These are phyloP conservation scores for Odontophorus gujanensis DNA, from an alignment of 2,113 vertebrate species.

Conservation along the genomic window DNA sequence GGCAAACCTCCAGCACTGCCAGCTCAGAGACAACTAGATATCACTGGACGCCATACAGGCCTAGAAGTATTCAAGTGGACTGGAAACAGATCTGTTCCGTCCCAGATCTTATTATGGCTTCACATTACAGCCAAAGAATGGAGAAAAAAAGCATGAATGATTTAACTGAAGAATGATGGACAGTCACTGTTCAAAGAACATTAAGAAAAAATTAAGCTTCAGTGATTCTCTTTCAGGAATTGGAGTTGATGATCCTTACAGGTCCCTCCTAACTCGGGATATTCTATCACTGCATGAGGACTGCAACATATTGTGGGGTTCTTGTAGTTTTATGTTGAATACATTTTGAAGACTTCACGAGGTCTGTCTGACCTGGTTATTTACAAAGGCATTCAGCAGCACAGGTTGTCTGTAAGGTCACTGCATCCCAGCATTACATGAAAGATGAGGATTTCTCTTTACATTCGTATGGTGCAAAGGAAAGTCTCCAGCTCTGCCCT, in stretches of 20 bases:
- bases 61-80: conserved; percentile 20
- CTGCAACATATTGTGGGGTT: not conserved
- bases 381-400: not conserved
- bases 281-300: not conserved
- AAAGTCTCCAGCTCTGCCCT: not conserved
- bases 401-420: not conserved
- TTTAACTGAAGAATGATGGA: conserved; percentile 31
- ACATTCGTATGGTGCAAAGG: not conserved
- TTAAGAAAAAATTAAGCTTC: not conserved
- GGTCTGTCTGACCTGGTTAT: not conserved
- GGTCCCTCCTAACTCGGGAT: too few species aligned
- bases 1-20: not conserved
- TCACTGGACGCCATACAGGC: not conserved
- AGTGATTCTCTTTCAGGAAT: not conserved
- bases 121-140: not conserved
- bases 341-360: not conserved
- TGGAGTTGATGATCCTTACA: too few species aligned
- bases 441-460: not conserved
- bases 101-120: conserved; percentile 33
- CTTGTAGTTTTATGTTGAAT: not conserved
- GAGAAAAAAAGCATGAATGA: conserved; percentile 32
- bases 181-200: not conserved
- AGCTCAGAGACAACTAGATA: not conserved
- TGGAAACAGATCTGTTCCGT: not conserved
- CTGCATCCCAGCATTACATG: not conserved